Conservation (phyloP, 2,797 vertebrate genomes). For the Danio kyathit region DNA sequence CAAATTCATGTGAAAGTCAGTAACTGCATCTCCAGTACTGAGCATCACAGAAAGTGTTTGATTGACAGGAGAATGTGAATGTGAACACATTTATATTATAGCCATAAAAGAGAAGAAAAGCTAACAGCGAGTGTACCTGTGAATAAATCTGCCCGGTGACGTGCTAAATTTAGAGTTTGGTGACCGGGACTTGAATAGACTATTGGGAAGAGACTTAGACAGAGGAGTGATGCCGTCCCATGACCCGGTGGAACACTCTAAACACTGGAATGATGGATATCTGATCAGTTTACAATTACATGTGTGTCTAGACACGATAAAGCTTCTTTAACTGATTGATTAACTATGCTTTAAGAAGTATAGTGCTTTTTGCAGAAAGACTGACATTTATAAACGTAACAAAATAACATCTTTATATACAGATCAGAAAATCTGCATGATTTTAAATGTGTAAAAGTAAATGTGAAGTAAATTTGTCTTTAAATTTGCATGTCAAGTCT, state of each 20-base stretch:
- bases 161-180: conserved; percentile 69
- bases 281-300: neutral
- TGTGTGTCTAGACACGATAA: neutral
- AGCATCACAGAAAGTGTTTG: neutral
- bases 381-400: neutral
- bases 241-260: neutral
- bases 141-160: conserved; percentile 53
- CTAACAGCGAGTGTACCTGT: conserved; percentile 9
- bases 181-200: conserved; percentile 56
- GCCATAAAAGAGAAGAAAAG: neutral
- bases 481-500: neutral
- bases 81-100: neutral
- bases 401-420: neutral
- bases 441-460: neutral
- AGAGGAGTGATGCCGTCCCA: conserved; percentile 21
- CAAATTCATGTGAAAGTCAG: neutral
- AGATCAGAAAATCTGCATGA: neutral
- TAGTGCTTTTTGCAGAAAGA: neutral
- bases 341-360: neutral
- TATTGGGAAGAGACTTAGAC: conserved; percentile 54
- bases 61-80: neutral
- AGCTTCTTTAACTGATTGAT: neutral
- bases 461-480: too few relatives aligned
- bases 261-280: neutral
- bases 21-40: neutral